phyloP scores from a whole-genome alignment of 2,888 invertebrate species.

The Agonopterix arenella region DNA sequence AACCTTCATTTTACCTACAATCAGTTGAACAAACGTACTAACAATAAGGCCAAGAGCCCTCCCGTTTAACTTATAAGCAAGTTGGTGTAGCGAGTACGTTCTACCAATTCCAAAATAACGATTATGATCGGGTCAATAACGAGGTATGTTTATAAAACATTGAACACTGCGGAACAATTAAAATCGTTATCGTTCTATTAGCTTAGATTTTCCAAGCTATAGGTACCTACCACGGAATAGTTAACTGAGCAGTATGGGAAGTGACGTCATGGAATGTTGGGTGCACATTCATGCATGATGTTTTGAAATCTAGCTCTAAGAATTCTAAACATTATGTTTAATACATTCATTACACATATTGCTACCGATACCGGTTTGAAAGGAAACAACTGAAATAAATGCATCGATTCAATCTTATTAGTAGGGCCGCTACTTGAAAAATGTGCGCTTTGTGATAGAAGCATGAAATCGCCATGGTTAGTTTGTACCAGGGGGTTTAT shows the following conservation, averaged over 20 bases:
- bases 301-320: no score
- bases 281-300: not conserved
- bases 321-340: not conserved
- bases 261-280: not conserved
- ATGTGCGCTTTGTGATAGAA: no score
- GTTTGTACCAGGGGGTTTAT: no score
- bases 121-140: slow-evolving; percentile 33
- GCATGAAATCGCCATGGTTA: no score
- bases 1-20: slow-evolving; percentile 43
- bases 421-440: no score
- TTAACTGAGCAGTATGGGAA: not conserved
- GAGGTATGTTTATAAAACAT: slow-evolving; percentile 53
- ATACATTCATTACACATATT: no score
- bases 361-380: no score
- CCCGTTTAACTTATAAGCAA: slow-evolving; percentile 46
- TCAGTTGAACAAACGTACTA: slow-evolving; percentile 13
- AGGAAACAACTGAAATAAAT: no score
- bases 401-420: no score
- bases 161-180: slow-evolving; percentile 12
- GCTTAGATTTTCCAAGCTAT: slow-evolving; percentile 7
- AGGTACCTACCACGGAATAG: not conserved
- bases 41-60: slow-evolving; percentile 24
- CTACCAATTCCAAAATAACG: slow-evolving; percentile 35
- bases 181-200: slow-evolving; percentile 12
- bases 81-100: slow-evolving; percentile 11